Base-by-base conservation (phyloP, 2,888 invertebrate genomes). In the Drosophila pseudotalamancana region DNA sequence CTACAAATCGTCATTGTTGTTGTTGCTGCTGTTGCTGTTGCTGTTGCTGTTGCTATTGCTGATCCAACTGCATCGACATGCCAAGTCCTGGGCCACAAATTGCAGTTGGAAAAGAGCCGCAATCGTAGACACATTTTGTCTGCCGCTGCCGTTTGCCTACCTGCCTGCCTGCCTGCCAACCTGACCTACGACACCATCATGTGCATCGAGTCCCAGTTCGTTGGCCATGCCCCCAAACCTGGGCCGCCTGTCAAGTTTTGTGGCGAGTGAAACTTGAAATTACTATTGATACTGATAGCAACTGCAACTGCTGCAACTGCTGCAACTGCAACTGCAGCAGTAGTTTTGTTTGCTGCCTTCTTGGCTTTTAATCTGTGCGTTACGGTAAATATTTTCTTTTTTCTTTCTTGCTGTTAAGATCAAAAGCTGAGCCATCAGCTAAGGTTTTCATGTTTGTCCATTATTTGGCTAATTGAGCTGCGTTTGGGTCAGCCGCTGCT, bases 1-100 rank as follows among this genome's bases (percentile, higher is more conserved):
- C 86, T 88, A 89, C 89, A 88, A 88, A 89, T 89, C 89, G 89
- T 87, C 90, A 89, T 69, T 72, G 63, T 62, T 66, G 65, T 50
- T 69, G 70, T 54, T 64, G 67, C 46, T 45, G 65, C 35, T 45
- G 46, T 14, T 34, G 50, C 19, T 57, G 45, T 6, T 49, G 27
- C 12, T 55, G 48, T 11, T 19, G 59, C 50, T 62, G 37, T 34
- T 12, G 50, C 37, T 46, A 21, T 39, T 21, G 23, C 53, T 51
- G 56, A 53, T 51, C 56, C 54, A 48, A 60, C 68, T 53, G 69
- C 68, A 62, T 42, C 50, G 45, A 68, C 39, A 71, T 65, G 60
- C 57, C 57, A 68, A 64, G 65, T 77, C 68, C 65, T 62, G 56
- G 70, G 87, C 88, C 88, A 81, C 88, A 89, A 89, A 89, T 88